Evolutionary conservation across 1,140 invertebrate genomes (phyloP).

Genomic region (Tachypleus tridentatus): DNA sequence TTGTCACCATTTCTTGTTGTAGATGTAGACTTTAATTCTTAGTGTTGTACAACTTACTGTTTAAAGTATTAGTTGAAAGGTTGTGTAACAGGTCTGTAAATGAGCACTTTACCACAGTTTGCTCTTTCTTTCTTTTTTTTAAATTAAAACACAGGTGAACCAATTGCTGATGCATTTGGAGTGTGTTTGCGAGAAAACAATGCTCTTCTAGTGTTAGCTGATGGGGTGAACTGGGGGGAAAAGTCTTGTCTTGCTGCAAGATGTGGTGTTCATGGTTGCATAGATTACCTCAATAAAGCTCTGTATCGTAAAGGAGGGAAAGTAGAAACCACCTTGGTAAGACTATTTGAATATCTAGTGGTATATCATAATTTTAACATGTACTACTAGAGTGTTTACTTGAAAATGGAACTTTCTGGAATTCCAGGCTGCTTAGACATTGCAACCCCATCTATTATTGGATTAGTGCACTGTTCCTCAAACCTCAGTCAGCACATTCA

Average conservation of each 20-base stretch:
- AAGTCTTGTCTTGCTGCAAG: slow-evolving; percentile 73
- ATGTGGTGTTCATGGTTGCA: slow-evolving; percentile 72
- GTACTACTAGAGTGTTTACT: not conserved
- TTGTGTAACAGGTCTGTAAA: no score
- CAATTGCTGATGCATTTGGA: slow-evolving; percentile 82
- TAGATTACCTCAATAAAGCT: slow-evolving; percentile 69
- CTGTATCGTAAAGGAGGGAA: slow-evolving; percentile 40
- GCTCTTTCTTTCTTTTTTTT: slow-evolving; percentile 11
- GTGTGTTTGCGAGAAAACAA: slow-evolving; percentile 65
- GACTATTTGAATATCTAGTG: no score
- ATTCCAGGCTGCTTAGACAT: not conserved
- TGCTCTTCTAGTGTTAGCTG: slow-evolving; percentile 68
- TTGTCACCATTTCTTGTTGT: no score
- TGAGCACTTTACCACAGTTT: not conserved
- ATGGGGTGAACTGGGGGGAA: slow-evolving; percentile 90
- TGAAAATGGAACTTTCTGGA: not conserved
- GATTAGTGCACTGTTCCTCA: no score
- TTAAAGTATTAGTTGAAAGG: no score
- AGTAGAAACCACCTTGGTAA: slow-evolving; percentile 14
- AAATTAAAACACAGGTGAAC: slow-evolving; percentile 47
- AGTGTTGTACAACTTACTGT: no score
- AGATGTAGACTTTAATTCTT: no score
- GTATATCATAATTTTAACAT: no score
- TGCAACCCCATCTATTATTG: not conserved
- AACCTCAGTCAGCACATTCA: no score